These are phyloP conservation scores for Brachionus koreanus DNA, from an alignment of 1,140 invertebrate genomes.

Conservation along the genomic window DNA sequence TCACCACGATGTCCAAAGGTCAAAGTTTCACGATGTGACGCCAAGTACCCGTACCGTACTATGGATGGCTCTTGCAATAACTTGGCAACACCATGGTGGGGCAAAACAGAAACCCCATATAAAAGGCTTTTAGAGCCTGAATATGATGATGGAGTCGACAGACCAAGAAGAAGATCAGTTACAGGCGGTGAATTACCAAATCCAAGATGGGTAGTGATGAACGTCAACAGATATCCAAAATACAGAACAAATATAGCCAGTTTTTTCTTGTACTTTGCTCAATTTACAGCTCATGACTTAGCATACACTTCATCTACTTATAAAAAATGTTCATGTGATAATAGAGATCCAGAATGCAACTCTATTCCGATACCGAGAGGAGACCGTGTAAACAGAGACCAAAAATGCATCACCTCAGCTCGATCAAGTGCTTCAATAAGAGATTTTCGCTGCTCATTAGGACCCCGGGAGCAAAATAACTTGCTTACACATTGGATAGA, in stretches of 20 bases:
- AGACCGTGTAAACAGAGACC: neutral
- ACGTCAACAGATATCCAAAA: neutral
- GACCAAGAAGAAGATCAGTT: neutral
- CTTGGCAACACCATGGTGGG: slow-evolving; percentile 70
- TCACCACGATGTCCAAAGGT: neutral
- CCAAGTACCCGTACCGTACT: slow-evolving; percentile 62
- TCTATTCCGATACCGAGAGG: neutral
- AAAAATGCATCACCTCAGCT: neutral
- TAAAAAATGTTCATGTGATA: slow-evolving; percentile 9
- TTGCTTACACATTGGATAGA: neutral
- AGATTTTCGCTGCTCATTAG: slow-evolving; percentile 3
- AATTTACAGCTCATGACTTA: neutral
- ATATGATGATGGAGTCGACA: slow-evolving; percentile 62
- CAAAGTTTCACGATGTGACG: neutral
- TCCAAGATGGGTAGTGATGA: neutral
- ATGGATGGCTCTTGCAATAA: slow-evolving; percentile 82
- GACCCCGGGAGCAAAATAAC: slow-evolving; percentile 17
- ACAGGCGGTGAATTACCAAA: slow-evolving; percentile 52
- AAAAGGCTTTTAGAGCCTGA: slow-evolving; percentile 71
- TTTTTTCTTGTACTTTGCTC: slow-evolving; percentile 26
- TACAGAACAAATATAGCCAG: neutral
- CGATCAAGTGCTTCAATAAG: neutral
- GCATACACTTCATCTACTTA: neutral
- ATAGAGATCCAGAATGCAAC: neutral
- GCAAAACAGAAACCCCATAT: slow-evolving; percentile 72